Percentiles rank a stretch among this genome's conserved stretches.
phyloP scores from a whole-genome alignment of 2,888 invertebrate species.

The Drepana falcataria region DNA sequence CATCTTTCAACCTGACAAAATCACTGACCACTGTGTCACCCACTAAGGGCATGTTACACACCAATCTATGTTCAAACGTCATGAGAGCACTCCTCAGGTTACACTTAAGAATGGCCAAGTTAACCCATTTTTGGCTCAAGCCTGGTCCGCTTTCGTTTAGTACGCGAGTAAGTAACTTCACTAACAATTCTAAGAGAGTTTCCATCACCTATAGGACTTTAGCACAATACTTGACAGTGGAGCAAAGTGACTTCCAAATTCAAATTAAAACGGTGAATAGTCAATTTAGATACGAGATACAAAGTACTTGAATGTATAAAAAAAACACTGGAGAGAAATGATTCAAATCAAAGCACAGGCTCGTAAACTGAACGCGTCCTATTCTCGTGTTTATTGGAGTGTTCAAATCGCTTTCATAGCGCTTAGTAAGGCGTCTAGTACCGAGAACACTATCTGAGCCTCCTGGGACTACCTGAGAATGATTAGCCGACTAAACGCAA shows the following conservation, averaged over 20 bases:
- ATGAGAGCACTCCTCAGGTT: conserved; percentile 40
- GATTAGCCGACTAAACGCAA: conserved; percentile 8
- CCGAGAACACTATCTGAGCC: conserved; percentile 53
- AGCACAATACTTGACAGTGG: no score
- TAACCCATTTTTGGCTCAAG: conserved; percentile 52
- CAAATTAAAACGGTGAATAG: no score
- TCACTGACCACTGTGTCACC: conserved; percentile 12
- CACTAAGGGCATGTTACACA: not conserved
- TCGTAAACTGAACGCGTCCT: not conserved
- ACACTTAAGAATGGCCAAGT: conserved; percentile 46
- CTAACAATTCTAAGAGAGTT: conserved; percentile 23
- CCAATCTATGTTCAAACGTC: conserved; percentile 37
- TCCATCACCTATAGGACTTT: conserved; percentile 24
- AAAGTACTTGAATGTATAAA: no score
- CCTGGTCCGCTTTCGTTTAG: conserved; percentile 28
- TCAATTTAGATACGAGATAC: no score
- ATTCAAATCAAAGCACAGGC: no score
- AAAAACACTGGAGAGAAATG: no score
- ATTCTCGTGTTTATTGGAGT: conserved; percentile 4
- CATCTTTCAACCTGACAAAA: conserved; percentile 45
- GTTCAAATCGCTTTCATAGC: conserved; percentile 11
- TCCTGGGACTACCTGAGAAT: conserved; percentile 50
- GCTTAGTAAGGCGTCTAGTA: conserved; percentile 45
- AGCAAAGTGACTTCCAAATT: no score
- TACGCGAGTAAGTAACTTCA: conserved; percentile 30